Evolutionary conservation across 2,888 invertebrate genomes (phyloP), one percentile per base, ranked within the genome.

Genomic region (Hirtodrosophila duncani): DNA sequence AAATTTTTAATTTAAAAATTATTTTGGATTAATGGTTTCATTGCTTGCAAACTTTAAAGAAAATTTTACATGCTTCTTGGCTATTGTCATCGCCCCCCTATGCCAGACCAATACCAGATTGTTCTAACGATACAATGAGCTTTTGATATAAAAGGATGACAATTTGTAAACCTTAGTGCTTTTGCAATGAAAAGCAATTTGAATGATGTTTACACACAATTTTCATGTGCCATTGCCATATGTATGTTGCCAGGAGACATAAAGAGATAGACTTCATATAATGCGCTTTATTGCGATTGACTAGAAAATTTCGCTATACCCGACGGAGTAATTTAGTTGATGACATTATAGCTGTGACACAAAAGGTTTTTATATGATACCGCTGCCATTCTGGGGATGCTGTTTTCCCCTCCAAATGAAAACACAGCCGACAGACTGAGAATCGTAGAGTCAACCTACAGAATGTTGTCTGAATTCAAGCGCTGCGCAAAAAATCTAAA

Each of bases 241-340:
- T 48, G n/a, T n/a, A n/a, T n/a, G n/a, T n/a, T n/a, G n/a, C n/a
- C n/a, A n/a, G n/a, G n/a, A n/a, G n/a, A n/a, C n/a, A n/a, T n/a
- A n/a, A n/a, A n/a, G n/a, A n/a, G n/a, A n/a, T n/a, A n/a, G n/a
- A n/a, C n/a, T n/a, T 44, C 27, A 39, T 59, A 63, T 77, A 67
- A 65, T 65, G 58, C 63, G 58, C 70, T 69, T 64, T 64, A 67
- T 67, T 60, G 71, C 71, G 75, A 75, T 75, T 75, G 70, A 70
- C 67, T 75, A 71, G 77, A 71, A 71, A 64, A 71, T 71, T 71
- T 72, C 66, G 63, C 63, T 74, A 78, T 69, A 60, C 78, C 78
- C 71, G 56, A 60, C 57, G 79, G 77, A 75, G 77, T 79, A 71
- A 67, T 79, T 75, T 66, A 67, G 61, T 59, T 75, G 68, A 75